Evolutionary conservation across 2,888 invertebrate genomes (phyloP).

Genomic region (Netelia melanura): DNA sequence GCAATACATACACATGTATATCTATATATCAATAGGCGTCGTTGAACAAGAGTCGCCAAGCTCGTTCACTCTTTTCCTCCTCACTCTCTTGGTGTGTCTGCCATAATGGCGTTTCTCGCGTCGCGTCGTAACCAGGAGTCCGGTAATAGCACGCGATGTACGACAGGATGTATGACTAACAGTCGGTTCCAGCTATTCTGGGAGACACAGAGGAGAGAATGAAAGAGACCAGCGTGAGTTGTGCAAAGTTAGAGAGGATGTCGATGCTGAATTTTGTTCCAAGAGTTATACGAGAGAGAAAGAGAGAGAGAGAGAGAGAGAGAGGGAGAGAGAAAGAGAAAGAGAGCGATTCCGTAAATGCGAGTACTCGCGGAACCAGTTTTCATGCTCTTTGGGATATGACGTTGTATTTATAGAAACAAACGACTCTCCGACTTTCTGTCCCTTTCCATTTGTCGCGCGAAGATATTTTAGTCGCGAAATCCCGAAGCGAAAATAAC

Average conservation of each 20-base stretch:
- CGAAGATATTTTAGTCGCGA: slow-evolving; percentile 12
- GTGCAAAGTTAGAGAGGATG: slow-evolving; percentile 62
- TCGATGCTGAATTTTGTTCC: slow-evolving; percentile 63
- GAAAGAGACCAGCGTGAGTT: slow-evolving; percentile 43
- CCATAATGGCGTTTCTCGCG: slow-evolving; percentile 77
- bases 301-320: no score
- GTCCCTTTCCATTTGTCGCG: slow-evolving; percentile 1
- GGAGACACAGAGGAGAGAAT: slow-evolving; percentile 76
- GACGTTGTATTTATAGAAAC: slow-evolving; percentile 55
- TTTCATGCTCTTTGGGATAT: slow-evolving; percentile 58
- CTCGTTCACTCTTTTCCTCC: slow-evolving; percentile 69
- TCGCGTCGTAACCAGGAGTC: slow-evolving; percentile 74
- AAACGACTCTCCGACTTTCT: slow-evolving; percentile 17
- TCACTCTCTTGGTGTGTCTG: slow-evolving; percentile 74
- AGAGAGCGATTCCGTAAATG: slow-evolving; percentile 59
- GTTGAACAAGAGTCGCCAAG: slow-evolving; percentile 48
- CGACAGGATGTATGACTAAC: slow-evolving; percentile 83
- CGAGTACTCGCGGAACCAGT: slow-evolving; percentile 42
- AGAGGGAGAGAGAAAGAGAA: no score
- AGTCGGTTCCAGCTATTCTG: slow-evolving; percentile 79
- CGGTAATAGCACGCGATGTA: slow-evolving; percentile 81
- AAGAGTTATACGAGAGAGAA: slow-evolving; percentile 48
- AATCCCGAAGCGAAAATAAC: not conserved
- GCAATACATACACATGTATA: slow-evolving; percentile 28
- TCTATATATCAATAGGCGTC: slow-evolving; percentile 15